Conservation (phyloP, 1,140 invertebrate species). For the Formica selysi region DNA sequence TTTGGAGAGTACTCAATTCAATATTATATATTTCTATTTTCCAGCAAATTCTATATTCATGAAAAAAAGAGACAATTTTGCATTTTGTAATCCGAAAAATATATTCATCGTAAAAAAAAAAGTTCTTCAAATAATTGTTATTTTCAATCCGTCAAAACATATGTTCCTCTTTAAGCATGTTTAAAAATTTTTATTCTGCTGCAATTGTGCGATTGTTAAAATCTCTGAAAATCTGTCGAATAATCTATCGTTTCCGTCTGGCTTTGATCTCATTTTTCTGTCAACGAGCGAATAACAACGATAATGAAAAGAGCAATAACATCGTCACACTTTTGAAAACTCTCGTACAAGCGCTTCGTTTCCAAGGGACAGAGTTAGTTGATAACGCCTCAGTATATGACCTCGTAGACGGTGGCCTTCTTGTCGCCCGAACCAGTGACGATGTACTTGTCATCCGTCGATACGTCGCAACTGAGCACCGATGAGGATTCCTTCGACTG, state of each 20-base stretch:
- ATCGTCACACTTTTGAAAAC: constrained; percentile 36
- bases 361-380: constrained; percentile 1
- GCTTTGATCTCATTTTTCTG: constrained; percentile 42
- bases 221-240: neutral
- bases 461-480: constrained; percentile 99
- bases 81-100: neutral
- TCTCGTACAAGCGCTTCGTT: constrained; percentile 24
- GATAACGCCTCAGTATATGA: constrained; percentile 92
- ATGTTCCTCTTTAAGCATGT: neutral
- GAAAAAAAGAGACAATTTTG: neutral
- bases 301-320: constrained; percentile 72
- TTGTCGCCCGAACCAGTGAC: constrained; percentile 99
- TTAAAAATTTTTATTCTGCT: neutral
- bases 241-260: constrained; percentile 40
- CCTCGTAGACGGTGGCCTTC: constrained; percentile 99
- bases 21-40: neutral
- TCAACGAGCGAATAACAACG: constrained; percentile 63
- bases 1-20: neutral
- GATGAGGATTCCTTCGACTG: constrained; percentile 99
- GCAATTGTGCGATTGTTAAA: neutral
- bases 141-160: no score
- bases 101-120: no score
- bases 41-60: neutral
- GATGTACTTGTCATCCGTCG: constrained; percentile 99
- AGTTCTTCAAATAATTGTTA: no score